phyloP scores from a whole-genome alignment of 2,113 vertebrate genomes.

The Mobula hypostoma region DNA sequence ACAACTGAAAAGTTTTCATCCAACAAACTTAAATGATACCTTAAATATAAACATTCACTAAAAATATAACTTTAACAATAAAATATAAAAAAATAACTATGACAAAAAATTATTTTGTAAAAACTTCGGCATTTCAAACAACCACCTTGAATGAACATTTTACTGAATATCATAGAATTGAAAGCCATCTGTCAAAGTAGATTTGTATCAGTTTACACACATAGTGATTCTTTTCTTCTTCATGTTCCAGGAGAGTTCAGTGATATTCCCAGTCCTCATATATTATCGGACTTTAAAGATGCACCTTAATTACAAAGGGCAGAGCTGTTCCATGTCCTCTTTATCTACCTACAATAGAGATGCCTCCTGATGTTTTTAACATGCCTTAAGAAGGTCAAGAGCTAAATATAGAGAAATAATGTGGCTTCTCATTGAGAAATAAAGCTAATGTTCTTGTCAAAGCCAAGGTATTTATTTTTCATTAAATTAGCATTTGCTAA shows the following conservation, averaged over 20 bases:
- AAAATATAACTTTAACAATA: not conserved
- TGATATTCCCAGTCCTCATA: conserved; percentile 27
- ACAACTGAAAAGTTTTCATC: not conserved
- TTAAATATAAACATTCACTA: not conserved
- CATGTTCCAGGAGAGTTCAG: not conserved
- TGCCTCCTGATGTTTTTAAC: conserved; percentile 47
- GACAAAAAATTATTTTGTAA: too few relatives aligned
- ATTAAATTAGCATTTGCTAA: conserved; percentile 35
- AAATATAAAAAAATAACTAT: not conserved
- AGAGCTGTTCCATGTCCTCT: conserved; percentile 42
- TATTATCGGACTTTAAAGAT: conserved; percentile 35
- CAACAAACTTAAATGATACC: not conserved
- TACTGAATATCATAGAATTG: not conserved
- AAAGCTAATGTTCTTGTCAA: conserved; percentile 39
- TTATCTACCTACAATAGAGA: conserved; percentile 47
- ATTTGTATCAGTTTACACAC: conserved; percentile 26
- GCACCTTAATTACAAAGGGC: conserved; percentile 38
- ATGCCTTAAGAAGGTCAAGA: conserved; percentile 45
- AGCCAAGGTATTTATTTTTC: conserved; percentile 36
- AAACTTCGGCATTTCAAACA: not conserved
- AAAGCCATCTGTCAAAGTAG: conserved; percentile 22
- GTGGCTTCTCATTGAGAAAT: conserved; percentile 42
- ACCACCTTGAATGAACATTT: not conserved
- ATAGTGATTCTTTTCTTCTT: conserved; percentile 31
- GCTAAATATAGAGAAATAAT: conserved; percentile 40